Evolutionary conservation across 2,797 vertebrate species (phyloP).

Genomic region (Aphelocoma californica): DNA sequence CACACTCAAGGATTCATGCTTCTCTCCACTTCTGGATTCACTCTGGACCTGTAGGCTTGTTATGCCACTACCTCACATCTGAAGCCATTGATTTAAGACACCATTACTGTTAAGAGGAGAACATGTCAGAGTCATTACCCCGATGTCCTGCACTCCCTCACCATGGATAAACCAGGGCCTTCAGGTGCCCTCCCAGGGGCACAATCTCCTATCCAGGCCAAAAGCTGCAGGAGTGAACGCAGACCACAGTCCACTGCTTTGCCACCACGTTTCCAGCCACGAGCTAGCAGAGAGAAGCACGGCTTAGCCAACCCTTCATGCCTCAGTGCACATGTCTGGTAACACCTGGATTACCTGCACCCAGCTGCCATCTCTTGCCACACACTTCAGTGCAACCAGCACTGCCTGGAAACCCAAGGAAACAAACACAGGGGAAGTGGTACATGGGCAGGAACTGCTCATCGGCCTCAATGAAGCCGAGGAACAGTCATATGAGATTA

Average conservation of each 20-base stretch:
- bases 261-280: not conserved
- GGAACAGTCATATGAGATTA: not conserved
- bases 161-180: not conserved
- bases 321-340: not conserved
- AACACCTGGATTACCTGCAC: constrained; percentile 39
- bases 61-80: not conserved
- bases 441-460: constrained; percentile 16
- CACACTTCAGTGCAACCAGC: not conserved
- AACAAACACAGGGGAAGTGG: constrained; percentile 68
- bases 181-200: not conserved
- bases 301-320: constrained; percentile 11
- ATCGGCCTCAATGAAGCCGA: constrained; percentile 3
- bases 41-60: not conserved
- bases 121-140: not conserved
- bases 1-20: not conserved
- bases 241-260: not conserved
- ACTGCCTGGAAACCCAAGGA: constrained; percentile 69
- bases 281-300: constrained; percentile 48
- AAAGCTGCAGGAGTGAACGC: constrained; percentile 14
- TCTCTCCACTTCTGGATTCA: not conserved
- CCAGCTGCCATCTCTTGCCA: constrained; percentile 52
- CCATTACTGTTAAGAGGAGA: not conserved
- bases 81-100: not conserved
- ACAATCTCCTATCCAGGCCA: not conserved
- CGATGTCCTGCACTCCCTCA: not conserved